phyloP scores from a whole-genome alignment of 2,888 invertebrate genomes.

The Rhingia rostrata region DNA sequence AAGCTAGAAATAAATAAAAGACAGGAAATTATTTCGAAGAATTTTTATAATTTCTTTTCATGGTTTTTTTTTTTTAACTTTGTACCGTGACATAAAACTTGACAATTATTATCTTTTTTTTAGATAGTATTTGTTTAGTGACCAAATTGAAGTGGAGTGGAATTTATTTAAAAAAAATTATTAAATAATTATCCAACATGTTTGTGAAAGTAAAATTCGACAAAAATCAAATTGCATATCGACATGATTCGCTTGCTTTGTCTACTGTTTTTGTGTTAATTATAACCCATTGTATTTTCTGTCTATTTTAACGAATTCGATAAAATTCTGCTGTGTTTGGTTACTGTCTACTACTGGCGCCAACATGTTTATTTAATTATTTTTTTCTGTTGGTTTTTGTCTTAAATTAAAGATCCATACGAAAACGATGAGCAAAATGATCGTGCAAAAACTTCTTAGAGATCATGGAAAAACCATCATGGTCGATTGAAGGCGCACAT shows the following conservation, averaged over 20 bases:
- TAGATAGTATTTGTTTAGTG: neutral
- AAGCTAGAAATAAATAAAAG: too few species aligned
- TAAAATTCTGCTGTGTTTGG: slow-evolving; percentile 21
- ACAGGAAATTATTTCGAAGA: too few species aligned
- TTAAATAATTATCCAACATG: slow-evolving; percentile 22
- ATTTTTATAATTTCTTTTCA: too few species aligned
- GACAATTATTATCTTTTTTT: slow-evolving; percentile 15
- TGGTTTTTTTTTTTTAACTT: slow-evolving; percentile 3
- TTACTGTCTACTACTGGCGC: slow-evolving; percentile 63
- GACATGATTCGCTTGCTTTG: slow-evolving; percentile 36
- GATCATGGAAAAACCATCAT: slow-evolving; percentile 14
- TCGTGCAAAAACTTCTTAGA: slow-evolving; percentile 23
- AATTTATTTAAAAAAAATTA: neutral
- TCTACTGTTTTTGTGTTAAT: slow-evolving; percentile 58
- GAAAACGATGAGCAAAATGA: neutral
- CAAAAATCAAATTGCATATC: slow-evolving; percentile 32
- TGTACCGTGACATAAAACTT: slow-evolving; percentile 25
- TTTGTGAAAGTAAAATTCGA: slow-evolving; percentile 27
- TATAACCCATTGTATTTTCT: slow-evolving; percentile 42
- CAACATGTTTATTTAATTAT: slow-evolving; percentile 72
- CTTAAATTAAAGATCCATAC: slow-evolving; percentile 57
- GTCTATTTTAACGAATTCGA: slow-evolving; percentile 25
- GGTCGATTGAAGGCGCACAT: slow-evolving; percentile 43
- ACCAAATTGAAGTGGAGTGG: too few species aligned
- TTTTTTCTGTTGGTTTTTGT: slow-evolving; percentile 1